A percentile compares a stretch with the other conserved stretches of the same genome.
Conservation (phyloP, 2,797 vertebrate genomes). For the Harpagifer antarcticus region DNA sequence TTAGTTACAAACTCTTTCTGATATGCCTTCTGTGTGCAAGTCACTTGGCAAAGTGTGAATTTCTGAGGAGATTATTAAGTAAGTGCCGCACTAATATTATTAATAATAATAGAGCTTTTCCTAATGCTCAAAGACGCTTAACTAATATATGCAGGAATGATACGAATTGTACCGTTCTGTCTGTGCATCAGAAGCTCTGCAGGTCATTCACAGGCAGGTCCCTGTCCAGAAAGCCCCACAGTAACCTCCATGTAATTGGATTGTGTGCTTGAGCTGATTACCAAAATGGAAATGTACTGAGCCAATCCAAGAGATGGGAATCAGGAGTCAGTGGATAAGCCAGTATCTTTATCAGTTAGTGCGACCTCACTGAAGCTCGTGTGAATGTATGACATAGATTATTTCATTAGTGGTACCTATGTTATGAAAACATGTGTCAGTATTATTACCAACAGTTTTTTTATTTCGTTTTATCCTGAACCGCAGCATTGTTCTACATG, state of each 20-base stretch:
- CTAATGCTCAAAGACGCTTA: too few relatives aligned
- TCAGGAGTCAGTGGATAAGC: constrained; percentile 64
- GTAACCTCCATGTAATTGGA: constrained; percentile 78
- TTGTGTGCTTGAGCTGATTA: constrained; percentile 80
- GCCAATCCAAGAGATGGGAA: constrained; percentile 74
- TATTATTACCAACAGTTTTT: not conserved
- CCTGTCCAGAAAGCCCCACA: constrained; percentile 43
- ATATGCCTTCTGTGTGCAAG: constrained; percentile 5
- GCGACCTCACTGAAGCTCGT: not conserved
- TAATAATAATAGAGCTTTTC: too few relatives aligned
- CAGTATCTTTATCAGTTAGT: constrained; percentile 47
- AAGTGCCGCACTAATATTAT: not conserved
- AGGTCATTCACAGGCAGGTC: constrained; percentile 53
- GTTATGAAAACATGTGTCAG: not conserved
- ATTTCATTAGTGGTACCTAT: not conserved
- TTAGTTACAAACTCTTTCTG: not conserved
- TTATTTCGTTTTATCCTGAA: not conserved
- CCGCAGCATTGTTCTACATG: constrained; percentile 16
- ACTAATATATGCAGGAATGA: not conserved
- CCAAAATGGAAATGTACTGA: constrained; percentile 76
- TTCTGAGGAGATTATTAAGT: not conserved
- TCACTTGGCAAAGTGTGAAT: not conserved
- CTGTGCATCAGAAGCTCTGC: constrained; percentile 34
- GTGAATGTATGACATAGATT: not conserved
- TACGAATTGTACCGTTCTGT: constrained; percentile 18